Percentiles rank a stretch among this genome's conserved stretches.
Conservation (phyloP, 2,113 vertebrate genomes). For the Istiophorus platypterus region DNA sequence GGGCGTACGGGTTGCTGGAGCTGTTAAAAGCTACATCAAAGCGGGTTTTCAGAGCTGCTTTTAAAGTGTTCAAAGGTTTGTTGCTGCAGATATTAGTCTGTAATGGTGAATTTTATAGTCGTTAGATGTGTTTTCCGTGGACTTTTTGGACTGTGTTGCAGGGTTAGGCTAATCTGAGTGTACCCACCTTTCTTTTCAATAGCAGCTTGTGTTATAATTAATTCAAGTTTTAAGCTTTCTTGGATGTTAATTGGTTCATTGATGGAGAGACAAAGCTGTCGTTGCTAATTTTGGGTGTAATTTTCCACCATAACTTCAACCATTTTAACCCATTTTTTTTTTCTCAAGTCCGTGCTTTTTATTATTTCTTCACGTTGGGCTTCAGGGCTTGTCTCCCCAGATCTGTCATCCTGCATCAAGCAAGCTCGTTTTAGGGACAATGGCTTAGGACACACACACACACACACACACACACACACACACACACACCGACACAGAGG, state of each 20-base stretch:
- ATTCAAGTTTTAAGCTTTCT: background rate
- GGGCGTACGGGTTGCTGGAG: conserved; percentile 62
- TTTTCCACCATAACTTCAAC: background rate
- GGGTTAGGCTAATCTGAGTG: conserved; percentile 5
- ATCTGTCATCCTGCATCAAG: conserved; percentile 77
- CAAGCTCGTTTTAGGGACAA: conserved; percentile 73
- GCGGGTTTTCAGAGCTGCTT: background rate
- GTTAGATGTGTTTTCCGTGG: background rate
- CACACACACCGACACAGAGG: conserved; percentile 29
- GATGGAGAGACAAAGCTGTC: background rate
- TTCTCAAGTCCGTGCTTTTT: conserved; percentile 17
- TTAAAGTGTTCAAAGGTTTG: conserved; percentile 20
- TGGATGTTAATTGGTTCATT: background rate
- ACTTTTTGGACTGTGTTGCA: conserved; percentile 24
- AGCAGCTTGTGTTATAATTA: background rate
- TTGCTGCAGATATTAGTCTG: background rate
- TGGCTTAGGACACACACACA: conserved; percentile 43
- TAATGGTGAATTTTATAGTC: background rate
- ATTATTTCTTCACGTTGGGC: conserved; percentile 43
- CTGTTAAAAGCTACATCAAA: conserved; percentile 52
- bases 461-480: conserved; percentile 22
- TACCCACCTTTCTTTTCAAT: conserved; percentile 10
- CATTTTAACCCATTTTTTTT: conserved; percentile 13
- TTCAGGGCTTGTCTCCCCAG: conserved; percentile 63
- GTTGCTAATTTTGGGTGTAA: too few relatives aligned